Conservation (phyloP, 2,113 vertebrate genomes). For the Gorsachius goisagi region DNA sequence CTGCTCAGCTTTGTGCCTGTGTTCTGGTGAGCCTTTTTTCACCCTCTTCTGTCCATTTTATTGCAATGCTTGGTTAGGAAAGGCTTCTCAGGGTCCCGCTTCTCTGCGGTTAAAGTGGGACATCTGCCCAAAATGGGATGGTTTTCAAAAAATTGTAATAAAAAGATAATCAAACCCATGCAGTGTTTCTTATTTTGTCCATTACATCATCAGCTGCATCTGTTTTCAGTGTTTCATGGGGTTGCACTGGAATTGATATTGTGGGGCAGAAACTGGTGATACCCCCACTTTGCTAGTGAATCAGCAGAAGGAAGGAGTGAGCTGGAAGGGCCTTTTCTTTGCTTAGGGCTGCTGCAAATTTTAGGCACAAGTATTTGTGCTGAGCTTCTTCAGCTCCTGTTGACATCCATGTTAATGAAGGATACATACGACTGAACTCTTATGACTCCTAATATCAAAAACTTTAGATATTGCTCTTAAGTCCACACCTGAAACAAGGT, state of each 20-base stretch:
- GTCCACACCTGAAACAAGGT: constrained; percentile 1
- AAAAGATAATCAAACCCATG: background rate
- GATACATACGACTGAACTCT: background rate
- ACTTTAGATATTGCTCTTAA: background rate
- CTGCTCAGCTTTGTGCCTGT: background rate
- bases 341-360: background rate
- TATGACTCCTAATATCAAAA: background rate
- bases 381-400: background rate
- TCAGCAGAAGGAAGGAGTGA: background rate
- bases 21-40: background rate
- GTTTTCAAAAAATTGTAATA: background rate
- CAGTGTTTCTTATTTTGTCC: background rate
- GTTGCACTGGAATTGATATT: background rate
- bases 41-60: rapidly evolving
- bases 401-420: background rate
- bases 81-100: background rate
- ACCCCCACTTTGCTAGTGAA: background rate
- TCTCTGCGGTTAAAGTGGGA: background rate
- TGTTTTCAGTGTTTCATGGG: background rate
- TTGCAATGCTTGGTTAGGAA: background rate
- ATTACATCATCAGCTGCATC: background rate
- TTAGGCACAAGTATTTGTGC: background rate
- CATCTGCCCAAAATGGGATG: background rate
- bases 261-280: background rate
- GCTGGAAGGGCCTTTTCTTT: background rate